A percentile compares a stretch with the other conserved stretches of the same genome.
Conservation (phyloP, 2,113 vertebrate species). For the Struthidea cinerea region DNA sequence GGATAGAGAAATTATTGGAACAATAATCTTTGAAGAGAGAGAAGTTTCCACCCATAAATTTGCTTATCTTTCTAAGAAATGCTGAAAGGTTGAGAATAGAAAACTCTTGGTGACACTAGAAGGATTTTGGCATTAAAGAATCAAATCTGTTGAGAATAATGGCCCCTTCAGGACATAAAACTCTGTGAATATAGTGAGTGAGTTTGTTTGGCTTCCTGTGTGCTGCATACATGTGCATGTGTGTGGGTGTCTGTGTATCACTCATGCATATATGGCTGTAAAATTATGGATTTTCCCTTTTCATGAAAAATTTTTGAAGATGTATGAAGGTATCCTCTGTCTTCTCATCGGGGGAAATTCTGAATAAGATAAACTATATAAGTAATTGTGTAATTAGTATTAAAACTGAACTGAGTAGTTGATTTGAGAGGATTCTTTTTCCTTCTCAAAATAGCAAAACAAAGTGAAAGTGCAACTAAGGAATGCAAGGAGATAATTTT, state of each 20-base stretch:
- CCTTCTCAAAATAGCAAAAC: neutral
- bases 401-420: neutral
- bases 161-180: neutral
- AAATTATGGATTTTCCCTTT: neutral
- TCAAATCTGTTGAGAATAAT: neutral
- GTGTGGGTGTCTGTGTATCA: neutral
- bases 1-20: neutral
- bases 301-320: neutral
- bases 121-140: neutral
- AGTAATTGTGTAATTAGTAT: neutral
- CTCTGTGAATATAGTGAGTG: neutral
- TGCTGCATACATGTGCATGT: neutral
- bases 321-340: neutral
- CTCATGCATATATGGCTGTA: neutral
- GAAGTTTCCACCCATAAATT: neutral
- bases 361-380: neutral
- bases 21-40: neutral
- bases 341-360: neutral
- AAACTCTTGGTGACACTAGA: neutral
- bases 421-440: neutral
- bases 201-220: neutral
- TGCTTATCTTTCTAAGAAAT: neutral
- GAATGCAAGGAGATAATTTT: neutral
- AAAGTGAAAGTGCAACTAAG: neutral
- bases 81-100: neutral